Conservation (phyloP, 2,113 vertebrate species). For the Tringa solitaria region DNA sequence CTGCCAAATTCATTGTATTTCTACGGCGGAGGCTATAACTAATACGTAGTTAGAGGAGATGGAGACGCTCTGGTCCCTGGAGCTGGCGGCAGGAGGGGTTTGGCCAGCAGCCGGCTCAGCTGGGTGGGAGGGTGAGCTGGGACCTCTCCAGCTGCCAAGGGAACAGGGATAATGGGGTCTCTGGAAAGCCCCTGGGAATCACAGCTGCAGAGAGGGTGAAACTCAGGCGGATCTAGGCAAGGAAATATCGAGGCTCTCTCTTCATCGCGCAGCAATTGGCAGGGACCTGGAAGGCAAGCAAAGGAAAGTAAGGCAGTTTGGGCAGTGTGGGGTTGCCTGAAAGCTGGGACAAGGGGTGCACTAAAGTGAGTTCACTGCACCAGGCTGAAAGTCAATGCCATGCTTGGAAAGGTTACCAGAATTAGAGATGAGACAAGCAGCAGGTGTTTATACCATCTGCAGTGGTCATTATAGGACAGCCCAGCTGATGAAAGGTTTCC, state of each 20-base stretch:
- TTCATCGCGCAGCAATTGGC: not conserved
- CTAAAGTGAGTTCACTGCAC: not conserved
- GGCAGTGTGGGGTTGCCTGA: not conserved
- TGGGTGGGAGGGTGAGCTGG: not conserved
- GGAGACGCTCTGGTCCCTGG: not conserved
- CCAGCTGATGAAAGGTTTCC: not conserved
- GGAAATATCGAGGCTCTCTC: not conserved
- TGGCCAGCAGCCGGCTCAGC: not conserved
- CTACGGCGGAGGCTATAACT: not conserved
- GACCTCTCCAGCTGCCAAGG: not conserved
- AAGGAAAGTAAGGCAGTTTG: not conserved
- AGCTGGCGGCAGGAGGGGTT: not conserved
- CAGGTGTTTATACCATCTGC: not conserved
- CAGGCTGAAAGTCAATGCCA: not conserved
- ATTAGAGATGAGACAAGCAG: not conserved
- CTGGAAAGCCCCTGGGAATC: not conserved
- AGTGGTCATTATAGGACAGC: not conserved
- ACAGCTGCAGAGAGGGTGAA: not conserved
- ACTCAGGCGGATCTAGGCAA: not conserved
- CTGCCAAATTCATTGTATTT: constrained; percentile 18
- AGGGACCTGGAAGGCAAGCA: not conserved
- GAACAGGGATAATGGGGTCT: not conserved
- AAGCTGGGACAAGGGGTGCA: not conserved
- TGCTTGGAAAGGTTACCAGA: not conserved
- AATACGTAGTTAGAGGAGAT: constrained; percentile 7